phyloP scores from a whole-genome alignment of 1,140 invertebrate species.

The Calycopis cecrops region DNA sequence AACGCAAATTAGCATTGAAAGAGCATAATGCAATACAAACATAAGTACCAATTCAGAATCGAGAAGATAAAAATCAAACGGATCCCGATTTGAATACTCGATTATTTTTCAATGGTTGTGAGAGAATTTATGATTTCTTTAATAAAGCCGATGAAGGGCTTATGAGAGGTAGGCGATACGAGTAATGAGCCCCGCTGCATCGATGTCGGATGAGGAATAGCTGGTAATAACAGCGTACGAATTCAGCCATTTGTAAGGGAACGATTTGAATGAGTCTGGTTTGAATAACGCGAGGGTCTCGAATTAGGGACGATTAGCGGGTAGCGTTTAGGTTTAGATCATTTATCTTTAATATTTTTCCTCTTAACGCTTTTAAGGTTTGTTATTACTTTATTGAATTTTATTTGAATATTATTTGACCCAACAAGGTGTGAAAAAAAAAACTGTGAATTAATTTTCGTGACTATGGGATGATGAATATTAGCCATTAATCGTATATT shows the following conservation, averaged over 20 bases:
- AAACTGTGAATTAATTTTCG: too few relatives aligned
- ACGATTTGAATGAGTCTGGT: conserved; percentile 22
- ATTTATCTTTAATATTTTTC: too few relatives aligned
- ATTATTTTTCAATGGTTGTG: conserved; percentile 20
- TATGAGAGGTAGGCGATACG: conserved; percentile 27
- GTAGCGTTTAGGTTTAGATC: neutral
- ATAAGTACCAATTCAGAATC: conserved; percentile 23
- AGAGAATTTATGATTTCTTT: conserved; percentile 20
- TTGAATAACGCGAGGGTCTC: conserved; percentile 10
- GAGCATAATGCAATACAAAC: conserved; percentile 14
- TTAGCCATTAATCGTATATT: too few relatives aligned
- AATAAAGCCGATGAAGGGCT: conserved; percentile 32
- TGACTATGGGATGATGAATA: too few relatives aligned
- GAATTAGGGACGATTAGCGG: conserved; percentile 11
- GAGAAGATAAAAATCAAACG: conserved; percentile 30
- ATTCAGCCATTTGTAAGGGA: neutral
- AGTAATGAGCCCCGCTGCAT: conserved; percentile 21
- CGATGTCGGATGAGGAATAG: conserved; percentile 30
- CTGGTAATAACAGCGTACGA: conserved; percentile 34
- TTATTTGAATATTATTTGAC: too few relatives aligned
- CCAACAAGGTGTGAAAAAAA: too few relatives aligned
- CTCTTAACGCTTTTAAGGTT: too few relatives aligned
- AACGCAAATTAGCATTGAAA: conserved; percentile 11
- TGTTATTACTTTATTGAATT: too few relatives aligned
- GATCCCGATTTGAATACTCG: conserved; percentile 25